Evolutionary conservation across 2,797 vertebrate species (phyloP), one percentile per base, ranked within the genome.

Genomic region (Gobio occitaniae): DNA sequence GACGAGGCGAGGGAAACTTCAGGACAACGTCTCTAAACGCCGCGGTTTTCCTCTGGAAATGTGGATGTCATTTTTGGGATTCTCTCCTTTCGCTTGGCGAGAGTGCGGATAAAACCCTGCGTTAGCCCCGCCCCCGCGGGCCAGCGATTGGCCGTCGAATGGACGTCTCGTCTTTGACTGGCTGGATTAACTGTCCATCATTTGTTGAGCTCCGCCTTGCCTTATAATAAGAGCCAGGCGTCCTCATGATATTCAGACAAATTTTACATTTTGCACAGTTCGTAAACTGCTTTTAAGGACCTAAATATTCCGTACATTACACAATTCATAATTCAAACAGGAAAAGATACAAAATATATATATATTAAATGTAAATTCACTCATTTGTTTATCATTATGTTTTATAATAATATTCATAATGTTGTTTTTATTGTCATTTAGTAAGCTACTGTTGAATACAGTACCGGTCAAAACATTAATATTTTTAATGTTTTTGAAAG

Each of bases 61-160:
- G 90, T 89, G 92, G 90, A 92, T 93, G 92, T 95, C 93, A 93
- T 93, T 92, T 94, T 94, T 89, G 90, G 90, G 85, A 84, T 84
- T 82, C 87, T 75, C 72, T 74, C 77, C 78, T 86, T 87, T 91
- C 89, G 92, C 61, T 48, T 21, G 50, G 38, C 16, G 90, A 80
- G 76, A 82, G 78, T 84, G 82, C 17, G 29, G 79, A 82, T 36
- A 76, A 87, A 86, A 79, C 72, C 56, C 19, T 15, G 59, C n/a
- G 4, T 29, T 78, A 87, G 78, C 86, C 90, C 93, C 93, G 91
- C 94, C 94, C 69, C 12, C 44, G 2, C 54, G 8, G 7, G 7
- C 12, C 80, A 69, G 4, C 9, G 87, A 94, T 94, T 94, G 94
- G 94, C 59, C 41, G 48, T 41, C 38, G 5, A 44, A 16, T 2